phyloP scores from a whole-genome alignment of 2,113 vertebrate genomes.

The Zosterops borbonicus region DNA sequence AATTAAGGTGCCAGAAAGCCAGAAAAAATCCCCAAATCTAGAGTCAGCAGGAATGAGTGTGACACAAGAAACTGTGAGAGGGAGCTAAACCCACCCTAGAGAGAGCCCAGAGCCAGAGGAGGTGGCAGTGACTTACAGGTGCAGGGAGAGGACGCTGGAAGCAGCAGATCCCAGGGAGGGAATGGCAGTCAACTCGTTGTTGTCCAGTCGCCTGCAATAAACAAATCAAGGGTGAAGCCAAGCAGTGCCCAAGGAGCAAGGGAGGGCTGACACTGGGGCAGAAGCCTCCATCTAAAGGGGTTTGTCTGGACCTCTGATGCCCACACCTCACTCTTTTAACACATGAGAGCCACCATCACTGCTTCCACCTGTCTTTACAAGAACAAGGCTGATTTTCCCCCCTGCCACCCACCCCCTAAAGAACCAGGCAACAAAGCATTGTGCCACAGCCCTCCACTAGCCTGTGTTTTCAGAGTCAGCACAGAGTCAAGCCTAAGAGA shows the following conservation, averaged over 20 bases:
- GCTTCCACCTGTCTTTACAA: background rate
- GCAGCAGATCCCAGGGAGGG: slow-evolving; percentile 84
- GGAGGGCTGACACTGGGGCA: background rate
- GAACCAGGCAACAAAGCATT: accelerated
- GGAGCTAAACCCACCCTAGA: background rate
- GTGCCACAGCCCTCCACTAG: background rate
- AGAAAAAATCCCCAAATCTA: background rate
- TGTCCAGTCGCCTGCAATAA: slow-evolving; percentile 85
- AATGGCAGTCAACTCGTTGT: slow-evolving; percentile 88
- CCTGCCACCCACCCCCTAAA: background rate
- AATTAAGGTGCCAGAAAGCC: background rate
- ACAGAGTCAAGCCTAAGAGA: accelerated
- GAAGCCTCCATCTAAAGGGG: background rate
- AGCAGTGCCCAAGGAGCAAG: background rate
- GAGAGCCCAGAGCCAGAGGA: background rate
- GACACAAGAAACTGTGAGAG: accelerated
- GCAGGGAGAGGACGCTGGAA: slow-evolving; percentile 75
- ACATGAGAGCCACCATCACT: background rate
- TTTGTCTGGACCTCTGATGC: background rate
- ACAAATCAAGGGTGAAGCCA: background rate
- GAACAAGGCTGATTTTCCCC: background rate
- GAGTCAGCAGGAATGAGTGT: background rate
- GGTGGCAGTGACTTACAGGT: slow-evolving; percentile 84
- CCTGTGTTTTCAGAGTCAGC: background rate
- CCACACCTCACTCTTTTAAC: background rate